Evolutionary conservation across 2,113 vertebrate species (phyloP), one percentile per base, ranked within the genome.

Genomic region (Leptodactylus fuscus): DNA sequence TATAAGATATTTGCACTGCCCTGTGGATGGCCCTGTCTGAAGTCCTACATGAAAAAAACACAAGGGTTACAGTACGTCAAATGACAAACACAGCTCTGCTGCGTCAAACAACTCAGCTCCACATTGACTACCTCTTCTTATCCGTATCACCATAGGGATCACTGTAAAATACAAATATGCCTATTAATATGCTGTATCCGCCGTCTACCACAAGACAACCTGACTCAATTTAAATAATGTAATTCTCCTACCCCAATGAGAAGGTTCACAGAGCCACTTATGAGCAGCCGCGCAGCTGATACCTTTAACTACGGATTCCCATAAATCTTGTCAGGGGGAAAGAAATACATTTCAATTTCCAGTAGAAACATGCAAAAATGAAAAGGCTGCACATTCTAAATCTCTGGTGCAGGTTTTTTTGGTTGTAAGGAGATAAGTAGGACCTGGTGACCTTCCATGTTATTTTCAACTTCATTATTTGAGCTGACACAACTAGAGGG

Each of bases 381-480:
- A 87, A 51, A 69, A 88, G 88, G 89, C 90, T 89, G 62, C 0
- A 0, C 85, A 60, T 88, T 90, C 92, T 92, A 93, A 92, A 91
- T 93, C 92, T 93, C 88, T 92, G 91, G 90, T 91, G 89, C 89
- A 87, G 93, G 91, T 92, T 89, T 93, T 91, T 89, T 89, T 88
- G 3, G 92, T 51, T 60, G 92, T 93, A 93, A 93, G 91, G 93
- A 94, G 94, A 93, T 94, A 94, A 94, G 93, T 92, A 88, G 89
- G 95, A 96, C 96, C 96, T 96, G 96, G 97, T 98, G 98, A 98
- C 97, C 97, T 97, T 96, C 96, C 95, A 88, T 94, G 96, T 94
- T 95, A 96, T 95, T 97, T 97, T 95, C 97, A 97, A 97, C 97
- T 97, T 97, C 97, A 96, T 98, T 97, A 97, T 96, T 96, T 94